Conservation (phyloP, 2,113 vertebrate genomes). For the Aix galericulata region DNA sequence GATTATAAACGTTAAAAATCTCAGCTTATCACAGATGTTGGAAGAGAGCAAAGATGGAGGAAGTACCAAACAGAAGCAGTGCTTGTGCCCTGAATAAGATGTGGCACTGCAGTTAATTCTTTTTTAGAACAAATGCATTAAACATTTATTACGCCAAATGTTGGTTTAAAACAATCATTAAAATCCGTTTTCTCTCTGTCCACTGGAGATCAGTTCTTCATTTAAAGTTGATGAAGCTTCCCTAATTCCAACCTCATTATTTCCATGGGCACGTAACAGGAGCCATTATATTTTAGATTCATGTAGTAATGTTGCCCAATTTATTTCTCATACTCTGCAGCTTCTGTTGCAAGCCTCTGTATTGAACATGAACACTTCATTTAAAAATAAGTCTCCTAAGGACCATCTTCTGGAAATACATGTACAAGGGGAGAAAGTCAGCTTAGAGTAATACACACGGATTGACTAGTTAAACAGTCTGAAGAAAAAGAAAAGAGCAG, state of each 20-base stretch:
- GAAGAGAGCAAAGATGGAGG: constrained; percentile 21
- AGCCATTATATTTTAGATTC: constrained; percentile 54
- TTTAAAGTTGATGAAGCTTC: constrained; percentile 64
- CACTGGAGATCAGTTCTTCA: constrained; percentile 31
- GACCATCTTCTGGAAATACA: constrained; percentile 35
- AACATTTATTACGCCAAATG: constrained; percentile 56
- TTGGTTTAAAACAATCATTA: constrained; percentile 67
- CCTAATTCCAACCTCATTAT: constrained; percentile 68
- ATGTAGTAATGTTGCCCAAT: neutral
- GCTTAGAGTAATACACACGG: neutral
- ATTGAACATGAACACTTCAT: neutral
- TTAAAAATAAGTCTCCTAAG: constrained; percentile 43
- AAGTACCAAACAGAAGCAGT: neutral
- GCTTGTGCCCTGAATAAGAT: neutral
- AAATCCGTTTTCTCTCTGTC: constrained; percentile 58
- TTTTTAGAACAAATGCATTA: constrained; percentile 44
- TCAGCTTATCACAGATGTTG: neutral
- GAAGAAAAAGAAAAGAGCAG: neutral
- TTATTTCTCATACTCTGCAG: constrained; percentile 27
- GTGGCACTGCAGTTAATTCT: constrained; percentile 12
- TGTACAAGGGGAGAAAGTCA: neutral
- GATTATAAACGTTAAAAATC: constrained; percentile 60
- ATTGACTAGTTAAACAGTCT: neutral
- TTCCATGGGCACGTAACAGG: constrained; percentile 6
- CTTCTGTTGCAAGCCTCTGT: constrained; percentile 47